Conservation (phyloP, 2,888 invertebrate genomes). For the Ptycholaimellus sp. region DNA sequence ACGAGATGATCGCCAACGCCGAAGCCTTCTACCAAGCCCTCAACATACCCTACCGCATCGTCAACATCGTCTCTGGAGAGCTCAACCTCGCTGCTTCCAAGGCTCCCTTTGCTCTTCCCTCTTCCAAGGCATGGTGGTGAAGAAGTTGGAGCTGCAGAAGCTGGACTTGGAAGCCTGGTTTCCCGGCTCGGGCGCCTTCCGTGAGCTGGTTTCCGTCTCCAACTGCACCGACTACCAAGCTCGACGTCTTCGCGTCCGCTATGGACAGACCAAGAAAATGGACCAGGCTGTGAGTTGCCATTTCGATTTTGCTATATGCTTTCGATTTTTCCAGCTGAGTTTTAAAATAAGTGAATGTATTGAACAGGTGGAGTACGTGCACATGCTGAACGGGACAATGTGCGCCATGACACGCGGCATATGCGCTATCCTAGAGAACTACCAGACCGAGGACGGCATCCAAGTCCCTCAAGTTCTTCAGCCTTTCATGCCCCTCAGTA, state of each 20-base stretch:
- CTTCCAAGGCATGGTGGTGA: too few species aligned
- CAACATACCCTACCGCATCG: constrained; percentile 73
- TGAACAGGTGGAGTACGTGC: constrained; percentile 64
- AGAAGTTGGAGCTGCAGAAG: constrained; percentile 9
- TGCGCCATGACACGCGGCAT: constrained; percentile 91
- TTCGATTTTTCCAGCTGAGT: too few species aligned
- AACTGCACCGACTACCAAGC: constrained; percentile 53
- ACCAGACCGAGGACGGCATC: constrained; percentile 80
- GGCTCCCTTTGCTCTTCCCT: too few species aligned
- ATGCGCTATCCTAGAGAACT: constrained; percentile 37
- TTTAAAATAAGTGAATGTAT: too few species aligned
- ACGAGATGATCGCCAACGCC: constrained; percentile 87
- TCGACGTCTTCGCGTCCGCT: constrained; percentile 52
- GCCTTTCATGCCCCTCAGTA: constrained; percentile 34
- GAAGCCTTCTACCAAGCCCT: constrained; percentile 67
- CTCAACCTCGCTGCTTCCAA: constrained; percentile 94
- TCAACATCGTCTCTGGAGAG: constrained; percentile 90
- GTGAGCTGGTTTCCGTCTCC: constrained; percentile 93
- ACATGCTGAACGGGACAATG: constrained; percentile 97
- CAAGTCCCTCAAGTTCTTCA: constrained; percentile 42
- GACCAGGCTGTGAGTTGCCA: constrained; percentile 32
- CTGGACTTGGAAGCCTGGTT: constrained; percentile 97
- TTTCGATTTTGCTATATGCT: too few species aligned
- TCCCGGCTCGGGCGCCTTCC: constrained; percentile 74
- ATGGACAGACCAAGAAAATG: constrained; percentile 69